Evolutionary conservation across 2,888 invertebrate genomes (phyloP), one percentile per base, ranked within the genome.

Genomic region (Phlogophora meticulosa): DNA sequence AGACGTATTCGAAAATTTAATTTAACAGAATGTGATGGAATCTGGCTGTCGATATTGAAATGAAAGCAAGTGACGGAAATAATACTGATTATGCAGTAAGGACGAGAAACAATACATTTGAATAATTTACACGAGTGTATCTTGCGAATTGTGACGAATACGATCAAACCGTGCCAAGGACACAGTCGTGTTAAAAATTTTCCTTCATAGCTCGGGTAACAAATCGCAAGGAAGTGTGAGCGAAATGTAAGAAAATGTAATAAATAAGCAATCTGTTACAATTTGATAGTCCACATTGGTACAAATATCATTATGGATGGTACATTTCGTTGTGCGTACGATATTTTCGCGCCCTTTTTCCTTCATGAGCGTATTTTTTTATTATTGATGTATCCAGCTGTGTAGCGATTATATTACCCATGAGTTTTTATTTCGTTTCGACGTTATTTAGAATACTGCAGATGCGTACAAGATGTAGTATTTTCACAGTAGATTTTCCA

Each of bases 211-310:
- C 20, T 68, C 36, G 53, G 20, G 34, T 52, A 64, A 60, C 7
- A 28, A 43, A 48, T 72, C 43, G 13, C 24, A 38, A 48, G 34
- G 46, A 77, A 57, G 17, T 48, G 24, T 76, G 52, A 57, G 52
- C n/a, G 32, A 32, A 66, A 52, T 34, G 46, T 36, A 48, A 40
- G 51, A 62, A 76, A 82, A 82, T 80, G 65, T 73, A 76, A 82
- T 77, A 74, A 77, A 72, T 80, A 80, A 66, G 74, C 66, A 80
- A 82, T 77, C 64, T 74, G 69, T 72, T 73, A 66, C 78, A 77
- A 78, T 83, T 81, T 80, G 71, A 81, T 78, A 64, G 76, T 73
- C 66, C 46, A 71, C 70, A 70, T 73, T 67, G 62, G 65, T 77
- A 73, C 67, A 82, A 84, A 84, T 83, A 79, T 72, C 74, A 70